Base-by-base conservation (phyloP, 1,140 invertebrate species). In the Wiebesia pumilae region DNA sequence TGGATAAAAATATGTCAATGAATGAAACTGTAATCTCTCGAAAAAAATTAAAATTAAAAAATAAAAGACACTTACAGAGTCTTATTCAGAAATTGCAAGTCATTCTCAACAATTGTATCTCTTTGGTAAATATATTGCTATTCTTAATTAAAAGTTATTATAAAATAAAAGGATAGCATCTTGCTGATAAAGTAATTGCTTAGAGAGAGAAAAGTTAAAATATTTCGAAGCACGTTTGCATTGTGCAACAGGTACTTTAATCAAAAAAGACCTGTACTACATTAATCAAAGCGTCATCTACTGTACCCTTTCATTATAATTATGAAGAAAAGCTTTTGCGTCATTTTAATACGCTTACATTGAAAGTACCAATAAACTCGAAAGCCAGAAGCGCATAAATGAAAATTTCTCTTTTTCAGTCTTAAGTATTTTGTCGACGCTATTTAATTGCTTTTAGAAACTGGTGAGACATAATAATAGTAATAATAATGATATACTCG, bases 401-500 rank as follows among this genome's bases (percentile, higher is more conserved):
- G 67, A 71, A 71, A 73, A 73, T 27, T 24, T 33, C 38, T 19
- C 24, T 10, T 40, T 33, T 73, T 9, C 6, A 2, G 3, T 58
- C 54, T 58, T 16, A 21, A 58, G 54, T 58, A 58, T 21, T 58
- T 16, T 27, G 3, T 62, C 24, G 24, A 1, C 0, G 30, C 35
- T 69, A 69, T 33, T 30, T 69, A 6, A 12, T 35, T 10, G 4
- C 43, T 78, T 33, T 78, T 33, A 33, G 77, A 78, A 54, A 30
- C 58, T 24, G 24, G 30, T 3, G 21, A 69, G n/a, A 7, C n/a
- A 12, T 62, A 62, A 62, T 69, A 38, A 40, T 14, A 40, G 33
- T 12, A 40, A 24, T 40, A 27, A 73, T 73, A 73, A 38, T 21
- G 40, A 75, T 75, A 0, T n/a, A 80, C 82, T 86, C 87, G 97